Evolutionary conservation across 2,888 invertebrate genomes (phyloP), one percentile per base, ranked within the genome.

Genomic region (Protophormia terraenovae): DNA sequence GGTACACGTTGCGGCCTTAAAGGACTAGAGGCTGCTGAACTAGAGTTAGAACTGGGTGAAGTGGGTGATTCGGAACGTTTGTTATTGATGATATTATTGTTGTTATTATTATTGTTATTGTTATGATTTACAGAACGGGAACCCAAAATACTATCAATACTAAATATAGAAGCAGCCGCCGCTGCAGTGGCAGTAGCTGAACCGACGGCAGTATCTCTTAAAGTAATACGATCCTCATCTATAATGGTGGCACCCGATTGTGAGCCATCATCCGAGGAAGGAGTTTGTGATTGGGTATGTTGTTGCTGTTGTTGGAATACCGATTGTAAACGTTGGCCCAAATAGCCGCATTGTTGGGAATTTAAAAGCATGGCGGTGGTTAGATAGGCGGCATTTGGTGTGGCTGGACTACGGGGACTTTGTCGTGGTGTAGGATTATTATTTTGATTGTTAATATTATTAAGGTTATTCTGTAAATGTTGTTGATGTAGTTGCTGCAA

Each of bases 81-180:
- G 3, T 86, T 83, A 27, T 64, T 87, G 47, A 81, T 87, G 55
- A 79, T 88, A 62, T 73, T 86, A 29, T 78, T 66, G 32, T 73
- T 84, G 69, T 76, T 84, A 50, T 76, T 86, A 60, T 41, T 83
- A 64, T 58, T 83, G 80, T 71, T 85, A 71, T 84, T 87, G 73
- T 83, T 86, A 29, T 62, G 83, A 60, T 69, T 79, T 47, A 82
- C 87, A 41, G 88, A 88, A 93, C 91, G 88, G 72, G 96, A 96
- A 64, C 87, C 88, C 91, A 97, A 93, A 89, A 97, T 97, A 93
- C 97, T 97, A 93, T 97, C 97, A 90, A 97, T 97, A 89, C 97
- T 97, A 92, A 97, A 97, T 86, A 97, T 94, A 5, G 95, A 95
- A 24, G 94, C 93, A 0, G 94, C 93, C 90, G 95, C 93, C 1